Evolutionary conservation across 2,888 invertebrate species (phyloP).

Genomic region (Sericinus montela): DNA sequence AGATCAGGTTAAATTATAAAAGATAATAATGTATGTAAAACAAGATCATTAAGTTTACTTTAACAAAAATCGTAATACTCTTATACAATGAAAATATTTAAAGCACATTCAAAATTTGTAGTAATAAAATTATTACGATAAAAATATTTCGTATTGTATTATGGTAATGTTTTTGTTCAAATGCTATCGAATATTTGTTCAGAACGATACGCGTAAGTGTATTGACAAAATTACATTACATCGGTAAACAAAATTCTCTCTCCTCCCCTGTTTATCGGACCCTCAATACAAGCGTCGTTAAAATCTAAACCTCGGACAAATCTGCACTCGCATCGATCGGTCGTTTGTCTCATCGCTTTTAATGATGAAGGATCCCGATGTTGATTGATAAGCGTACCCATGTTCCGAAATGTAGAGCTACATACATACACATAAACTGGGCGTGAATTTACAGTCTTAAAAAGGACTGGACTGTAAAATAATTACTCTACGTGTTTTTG

Average conservation of each 20-base stretch:
- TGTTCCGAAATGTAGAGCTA: constrained; percentile 34
- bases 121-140: too few species aligned
- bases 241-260: constrained; percentile 23
- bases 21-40: too few species aligned
- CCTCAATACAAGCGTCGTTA: constrained; percentile 36
- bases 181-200: constrained; percentile 8
- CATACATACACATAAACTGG: neutral
- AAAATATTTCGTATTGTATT: too few species aligned
- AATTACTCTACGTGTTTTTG: too few species aligned
- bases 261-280: constrained; percentile 18
- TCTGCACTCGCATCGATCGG: constrained; percentile 51
- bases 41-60: too few species aligned
- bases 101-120: too few species aligned
- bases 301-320: constrained; percentile 64
- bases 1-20: too few species aligned
- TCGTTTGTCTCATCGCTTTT: constrained; percentile 63
- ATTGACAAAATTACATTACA: constrained; percentile 17
- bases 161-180: too few species aligned
- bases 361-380: constrained; percentile 75
- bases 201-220: constrained; percentile 1
- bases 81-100: too few species aligned
- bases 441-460: too few species aligned
- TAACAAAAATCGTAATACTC: too few species aligned
- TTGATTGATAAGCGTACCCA: constrained; percentile 74
- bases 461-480: too few species aligned